Evolutionary conservation across 2,113 vertebrate genomes (phyloP), one percentile per base, ranked within the genome.

Genomic region (Lasiurus cinereus): DNA sequence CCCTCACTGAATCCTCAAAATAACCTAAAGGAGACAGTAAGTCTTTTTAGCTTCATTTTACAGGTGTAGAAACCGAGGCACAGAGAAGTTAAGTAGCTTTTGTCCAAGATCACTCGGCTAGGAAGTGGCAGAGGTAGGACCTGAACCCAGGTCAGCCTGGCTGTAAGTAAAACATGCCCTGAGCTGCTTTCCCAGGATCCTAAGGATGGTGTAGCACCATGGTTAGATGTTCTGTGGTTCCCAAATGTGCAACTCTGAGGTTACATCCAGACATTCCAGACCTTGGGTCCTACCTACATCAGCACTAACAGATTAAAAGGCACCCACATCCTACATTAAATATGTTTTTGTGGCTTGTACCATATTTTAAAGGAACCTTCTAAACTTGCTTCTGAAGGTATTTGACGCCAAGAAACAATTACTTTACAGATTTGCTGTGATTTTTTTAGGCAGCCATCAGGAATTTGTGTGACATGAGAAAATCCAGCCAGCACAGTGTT

Each of bases 181-280:
- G 9, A 24, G 77, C 67, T 70, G 50, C 18, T 19, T 33, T 43
- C 79, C 16, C 1, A 16, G 4, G 16, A 52, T 22, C 64, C 83
- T 4, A 3, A 9, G 31, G 16, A 39, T 0, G 0, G 39, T 16
- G 1, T 7, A 0, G 10, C 0, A 0, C 62, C 13, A 2, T 0
- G 83, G 46, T 43, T 21, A 27, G 87, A 31, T 16, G 12, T 21
- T 21, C 83, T 52, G 15, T 0, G 3, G 36, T 36, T 27, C 69
- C 13, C 59, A 66, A 21, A 62, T 6, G 9, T n/a, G 19, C 62
- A 86, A 27, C 54, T 39, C 80, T 43, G 18, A 59, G 43, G 43
- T 66, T 46, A 77, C 77, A 43, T 4, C 76, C 76, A 67, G 62
- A 74, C 69, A 39, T 59, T 70, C 48, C 19, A 7, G 8, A n/a